Evolutionary conservation across 2,113 vertebrate genomes (phyloP), one percentile per base, ranked within the genome.

Genomic region (Murina feae): DNA sequence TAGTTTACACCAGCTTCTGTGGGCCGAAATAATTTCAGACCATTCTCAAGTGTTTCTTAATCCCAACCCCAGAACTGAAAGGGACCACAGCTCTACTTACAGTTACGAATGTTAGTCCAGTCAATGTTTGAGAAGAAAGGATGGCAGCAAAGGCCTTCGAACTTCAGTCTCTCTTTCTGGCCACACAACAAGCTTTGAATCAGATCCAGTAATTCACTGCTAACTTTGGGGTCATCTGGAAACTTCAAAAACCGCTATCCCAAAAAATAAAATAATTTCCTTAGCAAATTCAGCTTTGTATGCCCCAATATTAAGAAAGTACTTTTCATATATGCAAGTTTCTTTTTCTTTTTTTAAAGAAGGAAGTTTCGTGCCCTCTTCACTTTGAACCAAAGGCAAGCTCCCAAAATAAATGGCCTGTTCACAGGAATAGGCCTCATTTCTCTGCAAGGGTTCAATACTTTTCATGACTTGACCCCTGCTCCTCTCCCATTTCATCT

Each of bases 111-210:
- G 96, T 98, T 97, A 95, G 97, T 98, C 99, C 99, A 99, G 97
- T 99, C 98, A 1, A 99, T 96, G 71, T 89, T 98, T 74, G 99
- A 98, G 97, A 99, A 99, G 97, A 99, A 99, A 6, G 99, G 96
- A 97, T 99, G 99, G 96, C 99, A 99, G 93, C 98, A 99, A 80
- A 99, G 98, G 86, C 98, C 98, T 96, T 99, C 98, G 91, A 98
- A 99, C 89, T 97, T 98, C 89, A 99, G 97, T 35, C 99, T 98
- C 95, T 99, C 99, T 95, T 97, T 98, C 78, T 98, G 98, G 89
- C 98, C 98, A 97, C 99, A 99, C 20, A 99, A 98, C 92, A 99
- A 97, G 96, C 99, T 98, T 96, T 99, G 99, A 96, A 99, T 98
- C 95, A 99, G 98, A 97, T 99, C 99, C 90, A 99, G 97, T 97